A percentile compares a stretch with the other conserved stretches of the same genome.
These are phyloP conservation scores for Trididemnum clinides DNA, from an alignment of 23 tunicate species.

Conservation along the genomic window DNA sequence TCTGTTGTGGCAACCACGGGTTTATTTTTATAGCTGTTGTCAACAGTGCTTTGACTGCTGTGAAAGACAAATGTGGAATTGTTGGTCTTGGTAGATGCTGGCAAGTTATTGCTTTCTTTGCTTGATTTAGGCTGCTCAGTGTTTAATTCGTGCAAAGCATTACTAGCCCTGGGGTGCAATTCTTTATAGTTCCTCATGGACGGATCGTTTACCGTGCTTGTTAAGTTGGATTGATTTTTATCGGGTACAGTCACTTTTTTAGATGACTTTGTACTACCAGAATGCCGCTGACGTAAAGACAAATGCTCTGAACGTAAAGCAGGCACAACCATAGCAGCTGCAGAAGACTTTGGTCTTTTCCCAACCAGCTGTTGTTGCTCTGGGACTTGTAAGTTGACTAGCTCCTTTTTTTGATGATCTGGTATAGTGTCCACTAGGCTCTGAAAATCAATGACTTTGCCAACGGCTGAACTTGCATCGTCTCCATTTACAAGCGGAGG, in stretches of 20 bases:
- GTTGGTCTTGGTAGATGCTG: not conserved
- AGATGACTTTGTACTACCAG: not conserved
- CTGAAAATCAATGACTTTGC: constrained; percentile 28
- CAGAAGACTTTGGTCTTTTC: not conserved
- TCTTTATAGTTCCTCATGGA: not conserved
- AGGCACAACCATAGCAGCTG: constrained; percentile 21
- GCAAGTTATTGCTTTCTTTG: not conserved
- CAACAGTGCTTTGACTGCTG: not conserved
- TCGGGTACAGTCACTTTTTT: not conserved
- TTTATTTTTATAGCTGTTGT: not conserved
- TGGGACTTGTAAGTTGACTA: not conserved
- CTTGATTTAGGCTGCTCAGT: not conserved
- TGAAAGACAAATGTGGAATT: not conserved
- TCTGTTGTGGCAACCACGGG: not conserved
- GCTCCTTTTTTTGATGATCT: not conserved
- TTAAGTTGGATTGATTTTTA: not conserved
- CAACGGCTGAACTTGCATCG: not conserved
- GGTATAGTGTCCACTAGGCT: not conserved
- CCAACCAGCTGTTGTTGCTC: not conserved
- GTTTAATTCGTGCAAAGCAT: not conserved
- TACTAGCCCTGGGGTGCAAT: not conserved
- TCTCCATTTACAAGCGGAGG: constrained; percentile 31
- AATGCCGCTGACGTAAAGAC: not conserved
- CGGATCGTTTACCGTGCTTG: not conserved
- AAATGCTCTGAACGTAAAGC: constrained; percentile 26